phyloP scores from a whole-genome alignment of 2,888 invertebrate genomes.

The Rotaria macrura region DNA sequence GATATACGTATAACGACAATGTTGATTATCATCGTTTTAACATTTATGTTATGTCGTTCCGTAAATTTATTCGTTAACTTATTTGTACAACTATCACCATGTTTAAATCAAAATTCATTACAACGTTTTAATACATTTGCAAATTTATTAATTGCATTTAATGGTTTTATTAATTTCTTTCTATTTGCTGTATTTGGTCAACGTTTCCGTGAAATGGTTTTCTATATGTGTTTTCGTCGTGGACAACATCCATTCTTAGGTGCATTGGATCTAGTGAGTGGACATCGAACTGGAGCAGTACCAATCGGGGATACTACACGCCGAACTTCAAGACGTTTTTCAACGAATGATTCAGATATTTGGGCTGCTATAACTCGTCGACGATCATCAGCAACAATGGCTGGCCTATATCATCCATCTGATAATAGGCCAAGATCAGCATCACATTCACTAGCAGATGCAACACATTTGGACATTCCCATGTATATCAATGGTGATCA shows the following conservation, averaged over 20 bases:
- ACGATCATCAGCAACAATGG: conserved; percentile 11
- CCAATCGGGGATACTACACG: neutral
- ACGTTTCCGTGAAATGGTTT: conserved; percentile 21
- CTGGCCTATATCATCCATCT: neutral
- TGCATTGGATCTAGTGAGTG: neutral
- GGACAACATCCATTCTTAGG: neutral
- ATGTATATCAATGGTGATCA: neutral
- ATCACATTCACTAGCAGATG: neutral
- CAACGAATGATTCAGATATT: neutral
- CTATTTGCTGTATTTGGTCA: conserved; percentile 18
- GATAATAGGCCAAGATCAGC: neutral
- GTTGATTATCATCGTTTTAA: conserved; percentile 12
- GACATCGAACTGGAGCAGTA: neutral
- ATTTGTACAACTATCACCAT: neutral
- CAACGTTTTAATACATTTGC: conserved; percentile 14
- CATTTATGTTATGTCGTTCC: conserved; percentile 14
- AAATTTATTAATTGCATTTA: conserved; percentile 19
- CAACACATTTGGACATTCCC: neutral
- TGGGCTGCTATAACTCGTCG: neutral
- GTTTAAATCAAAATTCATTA: neutral
- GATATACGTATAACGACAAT: conserved; percentile 7
- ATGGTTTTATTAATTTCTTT: conserved; percentile 21
- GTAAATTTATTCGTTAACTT: conserved; percentile 18
- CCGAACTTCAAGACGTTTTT: neutral
- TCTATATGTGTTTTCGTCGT: neutral